Percentiles rank a stretch among this genome's conserved stretches.
phyloP scores from a whole-genome alignment of 2,113 vertebrate species.

The Mustelus asterias region DNA sequence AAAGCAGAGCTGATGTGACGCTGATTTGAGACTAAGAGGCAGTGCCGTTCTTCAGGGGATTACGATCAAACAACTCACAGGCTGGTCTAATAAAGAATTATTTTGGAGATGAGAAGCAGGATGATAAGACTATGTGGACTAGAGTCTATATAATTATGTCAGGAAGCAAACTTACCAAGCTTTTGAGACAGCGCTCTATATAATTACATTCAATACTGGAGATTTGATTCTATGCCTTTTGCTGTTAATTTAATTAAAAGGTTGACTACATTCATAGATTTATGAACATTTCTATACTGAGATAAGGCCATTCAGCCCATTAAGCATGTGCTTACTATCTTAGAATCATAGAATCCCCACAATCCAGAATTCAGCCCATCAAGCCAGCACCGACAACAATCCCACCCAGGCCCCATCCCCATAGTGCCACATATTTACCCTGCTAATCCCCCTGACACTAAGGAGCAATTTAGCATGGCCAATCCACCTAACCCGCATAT shows the following conservation, averaged over 20 bases:
- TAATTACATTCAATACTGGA: neutral
- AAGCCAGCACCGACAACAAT: too few species aligned
- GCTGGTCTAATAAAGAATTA: neutral
- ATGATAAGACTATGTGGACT: neutral
- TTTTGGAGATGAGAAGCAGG: slow-evolving; percentile 4
- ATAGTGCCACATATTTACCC: too few species aligned
- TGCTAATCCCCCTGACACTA: too few species aligned
- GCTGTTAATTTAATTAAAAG: neutral
- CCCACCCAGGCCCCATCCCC: too few species aligned
- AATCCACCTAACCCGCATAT: too few species aligned
- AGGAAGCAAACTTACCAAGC: neutral
- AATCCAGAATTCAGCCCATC: too few species aligned
- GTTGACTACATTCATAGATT: neutral
- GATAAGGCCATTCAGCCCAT: neutral
- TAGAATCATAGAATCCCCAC: too few species aligned
- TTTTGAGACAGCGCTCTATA: neutral
- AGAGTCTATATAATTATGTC: neutral
- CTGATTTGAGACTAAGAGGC: slow-evolving; percentile 11
- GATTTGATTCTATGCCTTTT: neutral
- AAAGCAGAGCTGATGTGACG: neutral
- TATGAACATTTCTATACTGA: neutral
- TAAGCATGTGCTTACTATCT: too few species aligned
- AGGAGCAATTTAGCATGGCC: too few species aligned
- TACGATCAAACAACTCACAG: neutral
- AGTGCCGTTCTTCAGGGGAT: neutral